Evolutionary conservation across 1,140 invertebrate genomes (phyloP), one percentile per base, ranked within the genome.

Genomic region (honey bee (Apis mellifera)): DNA sequence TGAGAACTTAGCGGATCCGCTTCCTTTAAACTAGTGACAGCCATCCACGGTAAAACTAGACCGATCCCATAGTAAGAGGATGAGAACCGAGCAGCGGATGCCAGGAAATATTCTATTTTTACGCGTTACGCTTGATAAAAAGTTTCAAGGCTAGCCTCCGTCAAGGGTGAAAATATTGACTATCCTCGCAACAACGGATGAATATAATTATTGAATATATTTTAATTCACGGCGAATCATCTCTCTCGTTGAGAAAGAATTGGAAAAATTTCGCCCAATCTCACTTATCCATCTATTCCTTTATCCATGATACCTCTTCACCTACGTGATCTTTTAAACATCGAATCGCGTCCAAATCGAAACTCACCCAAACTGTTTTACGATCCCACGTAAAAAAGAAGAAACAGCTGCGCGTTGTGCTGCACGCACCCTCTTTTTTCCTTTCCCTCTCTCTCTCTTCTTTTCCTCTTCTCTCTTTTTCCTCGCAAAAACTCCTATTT

Each of bases 1-100:
- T 77, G 75, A 78, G 75, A 87, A 86, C 72, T 84, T 80, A 80
- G 86, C 86, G 82, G 85, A 86, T 84, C 85, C 65, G 83, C 85
- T 87, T 87, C 84, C 84, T 87, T 69, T 81, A 84, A 62, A 42
- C 60, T 68, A 87, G 82, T 79, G 72, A 86, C 82, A 84, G 82
- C 64, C 71, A 84, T 80, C 78, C 82, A 11, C 42, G 15, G 72
- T 42, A 59, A 60, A 75, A 84, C 85, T 59, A 78, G 65, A 69
- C 71, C 80, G 77, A 83, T 86, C 85, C 57, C 76, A 65, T 64
- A n/a, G 48, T 76, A 68, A 76, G 57, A 77, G 76, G 77, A 84
- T 86, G 86, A 65, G 86, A 87, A 80, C 84, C 57, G 42, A 23
- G 54, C 21, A 48, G 74, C 57, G 32, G 32, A 64, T n/a, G 71